These are phyloP conservation scores for Anoncus sp. DNA, from an alignment of 2,888 invertebrate species.

Conservation along the genomic window DNA sequence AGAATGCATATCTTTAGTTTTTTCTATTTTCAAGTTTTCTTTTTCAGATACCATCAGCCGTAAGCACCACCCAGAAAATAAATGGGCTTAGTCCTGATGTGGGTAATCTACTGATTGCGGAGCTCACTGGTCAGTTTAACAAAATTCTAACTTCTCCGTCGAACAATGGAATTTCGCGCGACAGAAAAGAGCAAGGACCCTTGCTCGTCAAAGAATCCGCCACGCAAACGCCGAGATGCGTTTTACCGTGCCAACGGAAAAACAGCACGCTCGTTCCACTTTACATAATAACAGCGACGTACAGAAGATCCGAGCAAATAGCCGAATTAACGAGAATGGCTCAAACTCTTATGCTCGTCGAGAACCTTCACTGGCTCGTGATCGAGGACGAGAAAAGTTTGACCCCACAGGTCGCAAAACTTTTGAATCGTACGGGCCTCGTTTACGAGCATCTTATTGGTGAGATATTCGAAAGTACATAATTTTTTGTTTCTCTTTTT, in stretches of 20 bases:
- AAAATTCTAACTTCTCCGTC: slow-evolving; percentile 52
- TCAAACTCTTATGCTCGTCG: slow-evolving; percentile 88
- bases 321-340: slow-evolving; percentile 91
- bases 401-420: slow-evolving; percentile 83
- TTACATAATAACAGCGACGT: slow-evolving; percentile 90
- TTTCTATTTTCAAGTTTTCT: background rate
- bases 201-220: no score
- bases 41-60: slow-evolving; percentile 74
- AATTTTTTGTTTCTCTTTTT: background rate
- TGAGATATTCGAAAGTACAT: slow-evolving; percentile 75
- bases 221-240: no score
- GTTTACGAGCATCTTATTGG: slow-evolving; percentile 86
- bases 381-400: slow-evolving; percentile 88
- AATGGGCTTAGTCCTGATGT: slow-evolving; percentile 79
- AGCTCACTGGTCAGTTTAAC: slow-evolving; percentile 72
- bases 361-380: slow-evolving; percentile 89
- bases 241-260: background rate
- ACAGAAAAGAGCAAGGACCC: slow-evolving; percentile 5
- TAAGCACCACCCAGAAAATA: slow-evolving; percentile 73
- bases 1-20: background rate
- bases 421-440: slow-evolving; percentile 84
- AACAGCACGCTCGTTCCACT: slow-evolving; percentile 79
- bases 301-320: slow-evolving; percentile 90
- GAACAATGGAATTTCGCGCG: slow-evolving; percentile 28
- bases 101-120: slow-evolving; percentile 72